These are phyloP conservation scores for Meleagris gallopavo DNA, from an alignment of 2,113 vertebrate genomes.

Conservation along the genomic window DNA sequence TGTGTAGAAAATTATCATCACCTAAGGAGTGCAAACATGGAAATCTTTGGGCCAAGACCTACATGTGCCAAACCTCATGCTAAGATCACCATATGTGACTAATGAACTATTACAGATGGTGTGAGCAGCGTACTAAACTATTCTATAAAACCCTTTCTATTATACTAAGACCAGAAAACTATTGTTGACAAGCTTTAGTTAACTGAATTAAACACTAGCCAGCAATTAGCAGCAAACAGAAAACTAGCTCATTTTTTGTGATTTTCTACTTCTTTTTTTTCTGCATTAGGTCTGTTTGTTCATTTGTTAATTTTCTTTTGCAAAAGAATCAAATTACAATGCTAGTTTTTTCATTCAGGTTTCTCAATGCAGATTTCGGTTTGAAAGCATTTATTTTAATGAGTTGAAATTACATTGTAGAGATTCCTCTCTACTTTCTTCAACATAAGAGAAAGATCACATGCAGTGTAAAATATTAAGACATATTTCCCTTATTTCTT, in stretches of 20 bases:
- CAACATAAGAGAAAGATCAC: background rate
- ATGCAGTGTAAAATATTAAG: conserved; percentile 7
- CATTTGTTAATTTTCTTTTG: background rate
- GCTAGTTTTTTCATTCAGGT: background rate
- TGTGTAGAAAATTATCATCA: background rate
- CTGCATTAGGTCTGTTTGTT: background rate
- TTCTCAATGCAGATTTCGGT: background rate
- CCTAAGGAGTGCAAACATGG: background rate
- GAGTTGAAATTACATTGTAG: background rate
- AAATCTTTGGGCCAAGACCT: background rate
- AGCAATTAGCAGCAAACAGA: background rate
- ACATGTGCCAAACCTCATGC: background rate
- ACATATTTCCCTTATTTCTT: background rate
- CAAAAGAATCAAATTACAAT: background rate
- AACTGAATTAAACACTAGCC: background rate
- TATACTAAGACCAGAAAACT: background rate
- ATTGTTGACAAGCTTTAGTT: background rate
- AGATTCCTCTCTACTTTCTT: background rate
- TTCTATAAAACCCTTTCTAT: background rate
- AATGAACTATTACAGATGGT: background rate
- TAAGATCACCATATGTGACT: background rate
- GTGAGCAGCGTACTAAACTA: background rate
- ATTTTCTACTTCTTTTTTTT: background rate
- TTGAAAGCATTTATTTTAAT: background rate
- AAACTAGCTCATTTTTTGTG: background rate